phyloP scores from a whole-genome alignment of 2,797 vertebrate species.

The Epinephelus coioides region DNA sequence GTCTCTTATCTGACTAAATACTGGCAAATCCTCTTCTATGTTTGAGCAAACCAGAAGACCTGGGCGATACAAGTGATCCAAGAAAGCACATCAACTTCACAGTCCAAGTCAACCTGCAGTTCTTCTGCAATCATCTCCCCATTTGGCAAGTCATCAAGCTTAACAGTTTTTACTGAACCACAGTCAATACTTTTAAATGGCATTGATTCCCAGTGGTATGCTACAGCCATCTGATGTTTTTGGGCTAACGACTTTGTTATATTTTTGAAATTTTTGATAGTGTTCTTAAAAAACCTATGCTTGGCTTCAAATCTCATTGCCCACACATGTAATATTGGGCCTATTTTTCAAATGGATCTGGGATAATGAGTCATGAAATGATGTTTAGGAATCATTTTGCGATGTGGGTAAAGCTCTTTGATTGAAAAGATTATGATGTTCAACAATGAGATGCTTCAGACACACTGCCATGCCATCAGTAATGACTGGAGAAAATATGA shows the following conservation, averaged over 20 bases:
- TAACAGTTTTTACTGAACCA: conserved; percentile 17
- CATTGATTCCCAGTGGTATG: conserved; percentile 27
- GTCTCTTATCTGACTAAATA: conserved; percentile 19
- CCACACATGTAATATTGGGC: conserved; percentile 17
- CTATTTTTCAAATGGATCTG: conserved; percentile 10
- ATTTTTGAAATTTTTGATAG: conserved; percentile 15
- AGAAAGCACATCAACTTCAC: conserved; percentile 27
- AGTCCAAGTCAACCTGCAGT: conserved; percentile 12
- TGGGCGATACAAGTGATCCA: conserved; percentile 24
- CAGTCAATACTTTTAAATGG: conserved; percentile 25
- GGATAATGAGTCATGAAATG: not conserved
- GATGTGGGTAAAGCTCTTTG: conserved; percentile 8
- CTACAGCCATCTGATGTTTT: conserved; percentile 30
- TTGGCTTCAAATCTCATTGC: conserved; percentile 9
- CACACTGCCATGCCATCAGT: conserved; percentile 17
- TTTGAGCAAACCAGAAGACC: conserved; percentile 37
- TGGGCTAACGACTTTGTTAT: conserved; percentile 23
- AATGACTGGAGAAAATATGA: conserved; percentile 24
- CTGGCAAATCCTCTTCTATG: conserved; percentile 5
- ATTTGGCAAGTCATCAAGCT: not conserved
- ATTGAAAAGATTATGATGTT: conserved; percentile 11
- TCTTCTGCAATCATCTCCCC: conserved; percentile 3
- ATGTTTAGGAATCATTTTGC: conserved; percentile 6
- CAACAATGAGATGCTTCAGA: conserved; percentile 25
- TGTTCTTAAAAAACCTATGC: conserved; percentile 18